phyloP scores from a whole-genome alignment of 2,113 vertebrate genomes.

The Xiphias gladius region DNA sequence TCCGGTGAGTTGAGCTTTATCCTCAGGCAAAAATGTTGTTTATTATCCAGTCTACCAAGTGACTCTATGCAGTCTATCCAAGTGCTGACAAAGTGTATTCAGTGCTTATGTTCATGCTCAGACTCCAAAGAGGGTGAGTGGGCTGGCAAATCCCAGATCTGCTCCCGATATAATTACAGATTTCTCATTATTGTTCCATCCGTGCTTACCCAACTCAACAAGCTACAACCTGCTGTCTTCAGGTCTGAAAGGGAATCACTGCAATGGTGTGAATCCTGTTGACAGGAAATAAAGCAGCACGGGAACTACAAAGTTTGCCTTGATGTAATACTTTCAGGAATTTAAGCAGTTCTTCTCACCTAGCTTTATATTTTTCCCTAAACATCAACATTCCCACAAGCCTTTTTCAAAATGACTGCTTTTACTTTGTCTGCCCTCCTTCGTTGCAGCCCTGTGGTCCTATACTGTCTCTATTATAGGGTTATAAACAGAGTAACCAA shows the following conservation, averaged over 20 bases:
- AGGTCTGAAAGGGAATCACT: slow-evolving; percentile 33
- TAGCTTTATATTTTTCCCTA: slow-evolving; percentile 24
- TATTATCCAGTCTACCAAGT: slow-evolving; percentile 37
- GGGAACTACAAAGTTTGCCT: neutral
- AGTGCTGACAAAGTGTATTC: slow-evolving; percentile 58
- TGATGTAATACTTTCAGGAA: slow-evolving; percentile 20
- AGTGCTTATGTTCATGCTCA: slow-evolving; percentile 49
- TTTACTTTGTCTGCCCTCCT: slow-evolving; percentile 58
- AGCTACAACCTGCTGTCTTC: slow-evolving; percentile 52
- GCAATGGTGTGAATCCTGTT: slow-evolving; percentile 35
- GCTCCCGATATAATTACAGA: slow-evolving; percentile 86
- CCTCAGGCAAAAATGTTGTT: slow-evolving; percentile 28
- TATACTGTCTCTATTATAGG: slow-evolving; percentile 85
- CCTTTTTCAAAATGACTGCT: slow-evolving; percentile 58
- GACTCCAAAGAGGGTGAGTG: slow-evolving; percentile 60
- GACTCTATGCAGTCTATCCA: slow-evolving; percentile 36
- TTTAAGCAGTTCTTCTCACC: slow-evolving; percentile 17
- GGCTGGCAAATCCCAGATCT: slow-evolving; percentile 80
- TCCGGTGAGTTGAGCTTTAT: slow-evolving; percentile 26
- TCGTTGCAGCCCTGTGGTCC: slow-evolving; percentile 70
- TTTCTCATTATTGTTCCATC: slow-evolving; percentile 82
- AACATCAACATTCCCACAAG: slow-evolving; percentile 59
- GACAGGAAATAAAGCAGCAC: slow-evolving; percentile 27
- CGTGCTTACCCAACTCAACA: slow-evolving; percentile 62
- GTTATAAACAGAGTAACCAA: slow-evolving; percentile 88